phyloP scores from a whole-genome alignment of 1,140 invertebrate species.

The Drosophila setifemur region DNA sequence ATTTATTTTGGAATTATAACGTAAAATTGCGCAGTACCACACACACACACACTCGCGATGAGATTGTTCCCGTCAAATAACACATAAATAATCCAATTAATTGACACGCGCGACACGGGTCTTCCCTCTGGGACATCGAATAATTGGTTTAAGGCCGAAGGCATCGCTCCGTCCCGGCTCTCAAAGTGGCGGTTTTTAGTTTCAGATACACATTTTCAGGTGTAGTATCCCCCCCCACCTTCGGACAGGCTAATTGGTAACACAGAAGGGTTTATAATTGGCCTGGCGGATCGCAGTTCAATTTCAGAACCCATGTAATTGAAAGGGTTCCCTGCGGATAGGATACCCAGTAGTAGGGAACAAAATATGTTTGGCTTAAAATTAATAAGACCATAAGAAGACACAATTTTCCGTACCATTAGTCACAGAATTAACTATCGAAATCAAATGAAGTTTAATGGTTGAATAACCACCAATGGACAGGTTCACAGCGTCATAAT shows the following conservation, averaged over 20 bases:
- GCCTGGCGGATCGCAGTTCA: constrained; percentile 48
- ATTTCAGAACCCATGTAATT: constrained; percentile 52
- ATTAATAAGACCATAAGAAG: not conserved
- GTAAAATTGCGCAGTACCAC: constrained; percentile 2
- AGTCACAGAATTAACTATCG: too few species aligned
- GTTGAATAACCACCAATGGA: too few species aligned
- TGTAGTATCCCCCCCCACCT: constrained; percentile 1
- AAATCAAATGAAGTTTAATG: too few species aligned
- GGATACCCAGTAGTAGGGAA: constrained; percentile 1
- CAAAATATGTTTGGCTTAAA: not conserved
- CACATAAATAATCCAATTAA: constrained; percentile 78
- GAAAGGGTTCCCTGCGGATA: constrained; percentile 14
- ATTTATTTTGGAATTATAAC: constrained; percentile 2
- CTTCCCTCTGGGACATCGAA: constrained; percentile 49
- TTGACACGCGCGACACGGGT: constrained; percentile 61
- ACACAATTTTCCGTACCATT: too few species aligned
- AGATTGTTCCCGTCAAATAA: constrained; percentile 56
- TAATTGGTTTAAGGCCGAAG: constrained; percentile 66
- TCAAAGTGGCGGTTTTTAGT: constrained; percentile 60
- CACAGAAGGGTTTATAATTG: constrained; percentile 67
- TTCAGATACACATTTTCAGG: constrained; percentile 32
- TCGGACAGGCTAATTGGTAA: constrained; percentile 66
- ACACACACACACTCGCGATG: constrained; percentile 30
- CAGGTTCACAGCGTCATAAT: too few species aligned
- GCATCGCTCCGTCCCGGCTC: not conserved